Percentiles rank a stretch among this genome's conserved stretches.
Conservation (phyloP, 2,113 vertebrate genomes). For the Nothobranchius furzeri region DNA sequence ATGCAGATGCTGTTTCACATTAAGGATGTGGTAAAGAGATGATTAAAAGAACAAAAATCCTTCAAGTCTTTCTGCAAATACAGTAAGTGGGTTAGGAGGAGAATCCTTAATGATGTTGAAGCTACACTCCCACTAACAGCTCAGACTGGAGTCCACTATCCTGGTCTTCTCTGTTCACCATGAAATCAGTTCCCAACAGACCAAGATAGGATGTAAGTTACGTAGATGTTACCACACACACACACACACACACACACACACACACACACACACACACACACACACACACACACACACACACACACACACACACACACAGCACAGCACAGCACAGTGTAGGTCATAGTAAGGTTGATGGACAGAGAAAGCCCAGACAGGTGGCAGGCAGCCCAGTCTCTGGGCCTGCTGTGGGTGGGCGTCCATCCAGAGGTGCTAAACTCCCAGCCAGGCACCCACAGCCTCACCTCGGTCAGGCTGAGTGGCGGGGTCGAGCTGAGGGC, state of each 20-base stretch:
- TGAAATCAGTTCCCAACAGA: background rate
- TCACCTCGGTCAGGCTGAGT: constrained; percentile 54
- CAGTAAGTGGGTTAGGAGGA: background rate
- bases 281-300: too few relatives aligned
- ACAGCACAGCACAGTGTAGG: background rate
- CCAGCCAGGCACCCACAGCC: constrained; percentile 66
- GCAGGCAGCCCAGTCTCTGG: constrained; percentile 56
- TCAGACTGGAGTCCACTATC: background rate
- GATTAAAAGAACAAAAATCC: background rate
- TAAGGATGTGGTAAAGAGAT: background rate
- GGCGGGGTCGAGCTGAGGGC: constrained; percentile 46
- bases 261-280: too few relatives aligned
- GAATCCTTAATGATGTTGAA: background rate
- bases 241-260: too few relatives aligned
- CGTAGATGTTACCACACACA: too few relatives aligned
- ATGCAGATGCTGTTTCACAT: too few relatives aligned
- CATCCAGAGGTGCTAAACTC: constrained; percentile 72
- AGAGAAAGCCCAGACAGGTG: constrained; percentile 66
- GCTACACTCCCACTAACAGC: background rate
- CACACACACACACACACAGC: too few relatives aligned
- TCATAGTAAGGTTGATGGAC: constrained; percentile 25
- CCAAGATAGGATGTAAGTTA: background rate
- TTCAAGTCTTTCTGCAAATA: background rate
- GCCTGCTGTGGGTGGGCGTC: constrained; percentile 63
- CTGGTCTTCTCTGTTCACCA: background rate